Evolutionary conservation across 2,888 invertebrate species (phyloP), one percentile per base, ranked within the genome.

Genomic region (Cataglyphis altisquamis): DNA sequence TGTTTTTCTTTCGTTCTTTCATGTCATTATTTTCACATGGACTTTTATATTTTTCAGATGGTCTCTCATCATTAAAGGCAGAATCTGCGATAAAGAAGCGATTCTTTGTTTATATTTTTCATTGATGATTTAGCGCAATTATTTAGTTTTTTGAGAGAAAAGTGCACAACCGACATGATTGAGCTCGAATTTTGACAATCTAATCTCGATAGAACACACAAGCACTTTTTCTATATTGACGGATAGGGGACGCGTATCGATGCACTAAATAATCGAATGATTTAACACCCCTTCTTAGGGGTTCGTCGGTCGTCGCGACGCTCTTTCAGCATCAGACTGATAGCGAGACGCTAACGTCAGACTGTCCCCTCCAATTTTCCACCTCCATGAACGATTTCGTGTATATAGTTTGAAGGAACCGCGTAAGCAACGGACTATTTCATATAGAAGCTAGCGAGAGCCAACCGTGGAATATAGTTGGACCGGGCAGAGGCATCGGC

Each of bases 301-400:
- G 86, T 83, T 88, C 78, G 88, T 85, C 89, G 88, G 84, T 90
- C 89, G 88, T 90, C 91, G 86, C 90, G 90, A 90, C 90, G 91
- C 90, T 91, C 89, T 89, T 88, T 90, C 87, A 90, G 84, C 86
- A 57, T 80, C 74, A 88, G 92, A 91, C 91, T 92, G 92, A 91
- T 92, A 91, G 92, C 82, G 83, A 55, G 85, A 84, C 85, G 81
- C 86, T 70, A 85, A 87, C 84, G 90, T 82, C 84, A 84, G 88
- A 78, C 87, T 87, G 87, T 90, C 86, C 88, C 86, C 90, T 82
- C 88, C 73, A 84, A 89, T 89, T 89, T 91, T 88, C 90, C 91
- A 91, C 90, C 91, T 88, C 90, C 91, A 90, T 88, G 72, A 68
- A 84, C 75, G 77, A 57, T 60, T 88, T 85, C 75, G 67, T 83